phyloP scores from a whole-genome alignment of 2,113 vertebrate species.

The Myiozetetes cayanensis region DNA sequence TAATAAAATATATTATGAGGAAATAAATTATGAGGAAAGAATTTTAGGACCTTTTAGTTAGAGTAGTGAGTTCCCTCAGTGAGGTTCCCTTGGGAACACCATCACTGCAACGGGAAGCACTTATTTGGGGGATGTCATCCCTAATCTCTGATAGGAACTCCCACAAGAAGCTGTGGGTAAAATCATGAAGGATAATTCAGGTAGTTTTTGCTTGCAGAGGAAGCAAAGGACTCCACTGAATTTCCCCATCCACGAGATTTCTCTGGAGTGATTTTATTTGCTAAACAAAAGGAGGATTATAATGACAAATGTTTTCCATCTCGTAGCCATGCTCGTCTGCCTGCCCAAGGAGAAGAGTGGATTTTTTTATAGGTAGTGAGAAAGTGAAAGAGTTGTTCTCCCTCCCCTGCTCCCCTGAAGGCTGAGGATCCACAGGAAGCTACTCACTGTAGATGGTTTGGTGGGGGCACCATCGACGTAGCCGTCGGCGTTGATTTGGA shows the following conservation, averaged over 20 bases:
- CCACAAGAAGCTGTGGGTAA: not conserved
- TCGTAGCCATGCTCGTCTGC: not conserved
- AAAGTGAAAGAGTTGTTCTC: not conserved
- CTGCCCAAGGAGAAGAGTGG: not conserved
- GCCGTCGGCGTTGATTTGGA: constrained; percentile 82
- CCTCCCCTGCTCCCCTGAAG: not conserved
- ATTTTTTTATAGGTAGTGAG: not conserved
- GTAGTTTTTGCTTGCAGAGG: not conserved
- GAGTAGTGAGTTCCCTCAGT: not conserved
- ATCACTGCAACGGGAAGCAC: not conserved
- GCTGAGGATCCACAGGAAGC: not conserved
- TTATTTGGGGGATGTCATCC: not conserved
- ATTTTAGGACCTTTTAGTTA: not conserved
- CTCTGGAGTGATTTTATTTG: not conserved
- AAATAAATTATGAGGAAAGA: not conserved
- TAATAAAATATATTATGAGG: not conserved
- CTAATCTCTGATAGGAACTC: not conserved
- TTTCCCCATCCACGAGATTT: not conserved
- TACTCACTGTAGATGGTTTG: constrained; percentile 84
- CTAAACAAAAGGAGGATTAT: not conserved
- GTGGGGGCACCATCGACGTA: constrained; percentile 60
- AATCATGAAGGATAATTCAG: not conserved
- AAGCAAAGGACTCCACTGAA: not conserved
- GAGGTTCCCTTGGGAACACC: not conserved
- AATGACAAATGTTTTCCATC: not conserved